Conservation (phyloP, 2,797 vertebrate genomes). For the Chaenodraco wilsoni region DNA sequence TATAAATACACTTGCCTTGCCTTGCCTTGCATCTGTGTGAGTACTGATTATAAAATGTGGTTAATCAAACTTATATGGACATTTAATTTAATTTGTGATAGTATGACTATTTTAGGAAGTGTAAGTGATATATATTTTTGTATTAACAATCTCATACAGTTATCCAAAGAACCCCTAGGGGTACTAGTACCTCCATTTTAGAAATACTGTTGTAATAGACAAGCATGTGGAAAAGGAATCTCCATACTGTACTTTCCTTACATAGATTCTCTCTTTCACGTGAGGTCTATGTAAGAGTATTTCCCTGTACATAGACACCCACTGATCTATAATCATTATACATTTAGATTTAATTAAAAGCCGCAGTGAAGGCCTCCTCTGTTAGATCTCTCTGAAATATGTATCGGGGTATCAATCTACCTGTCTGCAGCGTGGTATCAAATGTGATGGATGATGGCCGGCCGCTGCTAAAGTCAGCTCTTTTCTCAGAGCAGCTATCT, state of each 20-base stretch:
- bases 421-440: slow-evolving; percentile 71
- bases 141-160: too few species aligned
- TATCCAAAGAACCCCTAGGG: too few species aligned
- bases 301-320: background rate
- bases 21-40: too few species aligned
- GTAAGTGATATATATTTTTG: too few species aligned
- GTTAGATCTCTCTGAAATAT: slow-evolving; percentile 47
- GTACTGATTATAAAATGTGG: too few species aligned
- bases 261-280: background rate
- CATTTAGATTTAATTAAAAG: slow-evolving; percentile 39
- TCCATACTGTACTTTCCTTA: background rate
- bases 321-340: slow-evolving; percentile 18
- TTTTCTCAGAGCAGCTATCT: slow-evolving; percentile 73
- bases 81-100: too few species aligned
- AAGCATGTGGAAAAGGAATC: background rate
- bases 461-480: slow-evolving; percentile 77
- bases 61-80: too few species aligned
- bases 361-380: slow-evolving; percentile 20
- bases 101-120: too few species aligned
- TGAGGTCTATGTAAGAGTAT: background rate
- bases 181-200: too few species aligned
- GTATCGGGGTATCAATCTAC: slow-evolving; percentile 71
- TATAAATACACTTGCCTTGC: too few species aligned
- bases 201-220: too few species aligned
- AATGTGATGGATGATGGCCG: slow-evolving; percentile 75